These are phyloP conservation scores for Drosophila emarginata DNA, from an alignment of 2,888 invertebrate genomes.

Conservation along the genomic window DNA sequence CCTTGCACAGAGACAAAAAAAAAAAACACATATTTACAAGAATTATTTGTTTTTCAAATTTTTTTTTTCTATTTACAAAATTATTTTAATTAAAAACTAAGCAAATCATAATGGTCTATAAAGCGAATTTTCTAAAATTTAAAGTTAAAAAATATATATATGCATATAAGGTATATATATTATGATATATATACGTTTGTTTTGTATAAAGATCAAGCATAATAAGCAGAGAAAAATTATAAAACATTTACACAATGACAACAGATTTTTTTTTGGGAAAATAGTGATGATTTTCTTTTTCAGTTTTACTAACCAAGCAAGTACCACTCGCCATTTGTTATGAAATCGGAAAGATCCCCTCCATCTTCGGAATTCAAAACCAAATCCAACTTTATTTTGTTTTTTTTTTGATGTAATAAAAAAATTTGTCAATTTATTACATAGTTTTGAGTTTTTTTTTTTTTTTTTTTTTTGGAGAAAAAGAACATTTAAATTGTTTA, in stretches of 20 bases:
- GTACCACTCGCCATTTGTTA: constrained; percentile 99
- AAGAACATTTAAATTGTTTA: constrained; percentile 69
- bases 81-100: constrained; percentile 16
- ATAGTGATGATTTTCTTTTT: constrained; percentile 10
- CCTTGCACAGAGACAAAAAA: constrained; percentile 13
- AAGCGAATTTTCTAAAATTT: constrained; percentile 49
- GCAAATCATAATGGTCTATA: constrained; percentile 54
- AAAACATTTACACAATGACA: constrained; percentile 61
- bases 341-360: constrained; percentile 98
- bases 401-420: constrained; percentile 40
- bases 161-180: not conserved
- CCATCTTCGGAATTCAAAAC: constrained; percentile 96
- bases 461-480: constrained; percentile 58
- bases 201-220: constrained; percentile 14
- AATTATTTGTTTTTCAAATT: constrained; percentile 6
- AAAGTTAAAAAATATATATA: constrained; percentile 26
- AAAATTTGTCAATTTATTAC: constrained; percentile 40
- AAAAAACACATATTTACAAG: constrained; percentile 52
- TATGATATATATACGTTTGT: not conserved
- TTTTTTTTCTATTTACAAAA: constrained; percentile 2
- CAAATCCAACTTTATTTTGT: constrained; percentile 92
- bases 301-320: constrained; percentile 91
- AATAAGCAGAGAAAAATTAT: constrained; percentile 18
- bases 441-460: constrained; percentile 60
- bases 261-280: constrained; percentile 31